phyloP scores from a whole-genome alignment of 2,797 vertebrate species.

The Anniella stebbinsi region DNA sequence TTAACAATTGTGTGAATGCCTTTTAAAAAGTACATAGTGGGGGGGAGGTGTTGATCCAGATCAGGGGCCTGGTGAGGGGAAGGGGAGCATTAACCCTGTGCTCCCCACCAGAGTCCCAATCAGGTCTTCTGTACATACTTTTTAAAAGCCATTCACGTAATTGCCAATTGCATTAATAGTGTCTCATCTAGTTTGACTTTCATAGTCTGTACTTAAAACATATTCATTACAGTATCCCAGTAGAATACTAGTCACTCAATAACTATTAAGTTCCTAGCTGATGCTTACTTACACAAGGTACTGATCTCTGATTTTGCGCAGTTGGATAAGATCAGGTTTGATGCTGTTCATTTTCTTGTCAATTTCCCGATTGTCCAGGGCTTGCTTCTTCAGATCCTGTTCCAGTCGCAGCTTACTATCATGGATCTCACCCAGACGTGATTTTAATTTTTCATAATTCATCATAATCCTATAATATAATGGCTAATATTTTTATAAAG shows the following conservation, averaged over 20 bases:
- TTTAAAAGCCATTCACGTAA: background rate
- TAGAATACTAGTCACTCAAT: background rate
- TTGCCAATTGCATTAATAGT: background rate
- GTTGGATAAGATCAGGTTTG: conserved; percentile 95
- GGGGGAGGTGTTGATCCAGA: background rate
- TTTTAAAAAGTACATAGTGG: background rate
- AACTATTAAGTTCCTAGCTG: conserved; percentile 14
- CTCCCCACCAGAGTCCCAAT: background rate
- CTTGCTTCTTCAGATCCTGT: conserved; percentile 95
- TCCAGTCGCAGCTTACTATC: conserved; percentile 94
- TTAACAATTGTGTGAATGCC: background rate
- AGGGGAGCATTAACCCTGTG: background rate
- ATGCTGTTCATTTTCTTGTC: conserved; percentile 99
- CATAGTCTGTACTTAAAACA: background rate
- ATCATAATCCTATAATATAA: conserved; percentile 88
- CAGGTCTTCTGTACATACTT: background rate
- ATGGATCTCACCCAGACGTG: conserved; percentile 94
- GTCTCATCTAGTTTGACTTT: background rate
- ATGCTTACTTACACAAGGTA: conserved; percentile 90
- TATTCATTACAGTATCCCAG: conserved; percentile 2
- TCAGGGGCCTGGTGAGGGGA: too few relatives aligned
- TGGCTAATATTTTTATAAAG: conserved; percentile 42
- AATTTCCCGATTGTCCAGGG: conserved; percentile 93
- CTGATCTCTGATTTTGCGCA: conserved; percentile 96
- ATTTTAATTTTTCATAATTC: conserved; percentile 96